Conservation (phyloP, 2,797 vertebrate species). For the Falco concolor region DNA sequence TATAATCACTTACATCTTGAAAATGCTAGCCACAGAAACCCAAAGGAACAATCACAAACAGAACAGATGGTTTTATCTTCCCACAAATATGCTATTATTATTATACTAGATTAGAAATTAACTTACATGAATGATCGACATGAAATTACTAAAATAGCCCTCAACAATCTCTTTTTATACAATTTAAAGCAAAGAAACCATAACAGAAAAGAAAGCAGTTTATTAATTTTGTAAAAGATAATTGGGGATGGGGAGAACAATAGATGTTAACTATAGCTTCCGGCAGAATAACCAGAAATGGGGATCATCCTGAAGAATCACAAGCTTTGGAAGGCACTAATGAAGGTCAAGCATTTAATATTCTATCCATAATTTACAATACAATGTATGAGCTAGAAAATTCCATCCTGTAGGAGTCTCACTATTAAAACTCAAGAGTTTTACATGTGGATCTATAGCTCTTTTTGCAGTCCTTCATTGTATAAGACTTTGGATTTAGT, state of each 20-base stretch:
- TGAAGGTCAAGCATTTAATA: not conserved
- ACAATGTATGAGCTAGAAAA: not conserved
- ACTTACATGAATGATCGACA: not conserved
- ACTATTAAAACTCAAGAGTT: not conserved
- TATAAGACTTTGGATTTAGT: not conserved
- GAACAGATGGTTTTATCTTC: not conserved
- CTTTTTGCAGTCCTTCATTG: not conserved
- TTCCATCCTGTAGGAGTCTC: not conserved
- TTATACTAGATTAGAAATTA: not conserved
- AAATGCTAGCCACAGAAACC: not conserved
- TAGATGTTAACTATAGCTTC: not conserved
- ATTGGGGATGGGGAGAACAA: not conserved
- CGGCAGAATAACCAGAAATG: not conserved
- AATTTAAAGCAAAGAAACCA: not conserved
- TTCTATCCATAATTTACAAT: not conserved
- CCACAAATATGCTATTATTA: not conserved
- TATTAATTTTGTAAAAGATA: not conserved
- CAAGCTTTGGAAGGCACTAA: not conserved
- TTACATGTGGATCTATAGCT: not conserved
- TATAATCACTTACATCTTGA: not conserved
- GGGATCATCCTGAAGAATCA: not conserved
- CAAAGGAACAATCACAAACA: not conserved
- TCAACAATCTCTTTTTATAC: not conserved
- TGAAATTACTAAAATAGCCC: not conserved
- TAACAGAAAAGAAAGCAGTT: not conserved